Percentiles rank a stretch among this genome's conserved stretches.
Conservation (phyloP, 2,888 invertebrate genomes). For the Thecocarcelia acutangulata region DNA sequence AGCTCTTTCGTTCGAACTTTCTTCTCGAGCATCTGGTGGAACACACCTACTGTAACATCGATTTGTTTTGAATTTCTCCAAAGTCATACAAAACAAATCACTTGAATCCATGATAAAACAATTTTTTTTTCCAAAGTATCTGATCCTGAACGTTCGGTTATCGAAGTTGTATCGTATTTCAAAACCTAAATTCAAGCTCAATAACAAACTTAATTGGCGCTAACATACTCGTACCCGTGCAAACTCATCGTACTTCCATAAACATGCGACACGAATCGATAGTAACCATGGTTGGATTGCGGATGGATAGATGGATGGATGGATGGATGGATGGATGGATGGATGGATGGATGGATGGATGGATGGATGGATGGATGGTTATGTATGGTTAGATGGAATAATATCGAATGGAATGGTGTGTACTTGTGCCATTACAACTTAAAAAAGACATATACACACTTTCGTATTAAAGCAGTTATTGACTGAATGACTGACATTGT, state of each 20-base stretch:
- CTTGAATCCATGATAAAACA: no score
- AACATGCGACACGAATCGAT: constrained; percentile 31
- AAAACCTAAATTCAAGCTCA: constrained; percentile 1
- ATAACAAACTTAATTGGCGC: constrained; percentile 66
- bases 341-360: constrained; percentile 22
- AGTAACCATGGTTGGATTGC: constrained; percentile 33
- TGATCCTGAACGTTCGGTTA: no score
- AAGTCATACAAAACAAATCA: no score
- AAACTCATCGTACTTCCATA: constrained; percentile 7
- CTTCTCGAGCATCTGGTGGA: no score
- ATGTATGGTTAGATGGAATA: constrained; percentile 6
- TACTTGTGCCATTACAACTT: constrained; percentile 46
- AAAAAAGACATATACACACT: constrained; percentile 53
- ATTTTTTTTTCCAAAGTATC: no score
- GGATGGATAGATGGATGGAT: constrained; percentile 20
- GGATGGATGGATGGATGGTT: constrained; percentile 22
- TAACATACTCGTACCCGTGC: constrained; percentile 49
- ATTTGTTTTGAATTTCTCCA: no score
- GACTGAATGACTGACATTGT: constrained; percentile 60
- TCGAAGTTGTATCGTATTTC: background rate
- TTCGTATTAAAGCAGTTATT: constrained; percentile 32
- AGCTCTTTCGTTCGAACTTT: no score
- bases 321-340: constrained; percentile 20
- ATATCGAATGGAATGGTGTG: constrained; percentile 11
- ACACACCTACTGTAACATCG: no score